phyloP scores from a whole-genome alignment of 2,113 vertebrate species.

The Chiloscyllium plagiosum region DNA sequence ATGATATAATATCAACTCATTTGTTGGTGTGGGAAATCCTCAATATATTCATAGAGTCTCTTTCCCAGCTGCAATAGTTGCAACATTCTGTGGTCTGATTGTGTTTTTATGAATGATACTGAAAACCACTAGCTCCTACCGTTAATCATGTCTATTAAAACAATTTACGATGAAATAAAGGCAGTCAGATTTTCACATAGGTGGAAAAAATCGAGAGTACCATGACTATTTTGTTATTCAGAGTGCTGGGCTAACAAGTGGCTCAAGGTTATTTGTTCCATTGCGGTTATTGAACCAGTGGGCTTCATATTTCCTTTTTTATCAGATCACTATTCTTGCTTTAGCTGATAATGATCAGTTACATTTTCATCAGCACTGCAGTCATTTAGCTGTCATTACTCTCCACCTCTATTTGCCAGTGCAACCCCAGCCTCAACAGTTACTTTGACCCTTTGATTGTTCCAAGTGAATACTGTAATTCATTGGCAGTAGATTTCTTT shows the following conservation, averaged over 20 bases:
- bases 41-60: background rate
- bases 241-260: background rate
- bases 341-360: constrained; percentile 30
- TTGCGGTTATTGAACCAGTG: constrained; percentile 35
- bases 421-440: constrained; percentile 11
- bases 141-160: background rate
- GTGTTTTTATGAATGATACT: background rate
- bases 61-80: background rate
- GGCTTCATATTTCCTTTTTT: constrained; percentile 33
- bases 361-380: constrained; percentile 22
- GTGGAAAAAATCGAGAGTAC: background rate
- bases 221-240: background rate
- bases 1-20: background rate
- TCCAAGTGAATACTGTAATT: constrained; percentile 26
- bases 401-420: constrained; percentile 23
- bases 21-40: background rate
- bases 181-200: background rate
- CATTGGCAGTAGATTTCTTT: background rate
- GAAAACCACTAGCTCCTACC: background rate
- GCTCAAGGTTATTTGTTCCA: constrained; percentile 35
- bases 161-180: background rate
- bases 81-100: background rate
- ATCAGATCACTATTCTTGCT: constrained; percentile 31
- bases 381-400: constrained; percentile 33
- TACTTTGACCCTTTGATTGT: constrained; percentile 30